These are phyloP conservation scores for Drosophila kokeensis DNA, from an alignment of 2,888 invertebrate genomes.

Conservation along the genomic window DNA sequence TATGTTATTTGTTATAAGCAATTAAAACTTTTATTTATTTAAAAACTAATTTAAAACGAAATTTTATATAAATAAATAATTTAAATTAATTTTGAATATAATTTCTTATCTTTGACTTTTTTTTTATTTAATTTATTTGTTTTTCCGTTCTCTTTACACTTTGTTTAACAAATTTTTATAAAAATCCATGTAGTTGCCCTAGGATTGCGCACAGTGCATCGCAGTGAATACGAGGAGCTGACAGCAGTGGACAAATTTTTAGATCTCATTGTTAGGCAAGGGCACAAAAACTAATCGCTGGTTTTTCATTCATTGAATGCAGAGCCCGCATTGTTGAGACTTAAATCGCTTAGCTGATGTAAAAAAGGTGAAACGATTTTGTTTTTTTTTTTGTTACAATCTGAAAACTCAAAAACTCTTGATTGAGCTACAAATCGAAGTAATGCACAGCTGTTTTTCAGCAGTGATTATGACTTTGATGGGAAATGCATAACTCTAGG, in stretches of 20 bases:
- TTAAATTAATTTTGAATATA: neutral
- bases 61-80: neutral
- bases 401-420: neutral
- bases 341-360: slow-evolving; percentile 27
- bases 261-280: slow-evolving; percentile 27
- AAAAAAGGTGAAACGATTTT: slow-evolving; percentile 5
- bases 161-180: neutral
- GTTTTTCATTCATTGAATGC: slow-evolving; percentile 9
- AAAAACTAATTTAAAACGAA: neutral
- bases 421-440: slow-evolving; percentile 13
- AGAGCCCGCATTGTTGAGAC: slow-evolving; percentile 10
- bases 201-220: slow-evolving; percentile 10
- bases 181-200: neutral
- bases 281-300: slow-evolving; percentile 23
- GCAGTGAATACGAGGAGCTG: slow-evolving; percentile 1
- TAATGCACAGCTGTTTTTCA: neutral
- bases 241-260: slow-evolving; percentile 56
- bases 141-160: neutral
- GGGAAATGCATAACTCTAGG: neutral
- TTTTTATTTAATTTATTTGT: neutral
- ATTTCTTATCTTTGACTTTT: neutral
- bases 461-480: neutral
- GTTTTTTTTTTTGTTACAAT: neutral
- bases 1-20: neutral
- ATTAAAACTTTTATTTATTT: neutral